These are phyloP conservation scores for Ailurus styani DNA, from an alignment of 2,113 vertebrate species.

Conservation along the genomic window DNA sequence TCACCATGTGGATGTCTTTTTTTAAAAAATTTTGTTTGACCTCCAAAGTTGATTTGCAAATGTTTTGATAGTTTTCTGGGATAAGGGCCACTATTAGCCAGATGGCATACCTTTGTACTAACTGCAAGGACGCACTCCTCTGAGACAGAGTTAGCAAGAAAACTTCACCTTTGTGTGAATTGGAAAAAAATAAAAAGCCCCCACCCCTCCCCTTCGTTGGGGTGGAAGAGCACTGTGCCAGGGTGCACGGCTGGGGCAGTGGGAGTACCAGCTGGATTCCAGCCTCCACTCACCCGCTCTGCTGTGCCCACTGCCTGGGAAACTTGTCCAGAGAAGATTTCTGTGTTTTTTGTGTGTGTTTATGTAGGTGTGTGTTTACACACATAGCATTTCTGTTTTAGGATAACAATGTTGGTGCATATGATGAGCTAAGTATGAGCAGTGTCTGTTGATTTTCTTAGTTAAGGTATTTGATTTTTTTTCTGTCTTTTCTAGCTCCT, in stretches of 20 bases:
- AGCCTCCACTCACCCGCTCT: rapidly evolving
- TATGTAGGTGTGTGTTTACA: neutral
- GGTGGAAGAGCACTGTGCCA: neutral
- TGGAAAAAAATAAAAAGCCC: neutral
- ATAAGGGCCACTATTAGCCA: neutral
- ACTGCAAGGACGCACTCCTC: neutral
- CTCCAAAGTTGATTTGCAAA: neutral
- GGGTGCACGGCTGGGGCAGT: too few relatives aligned
- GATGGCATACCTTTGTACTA: neutral
- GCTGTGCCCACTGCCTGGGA: neutral
- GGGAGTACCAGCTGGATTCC: neutral
- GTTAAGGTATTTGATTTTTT: neutral
- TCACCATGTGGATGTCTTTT: neutral
- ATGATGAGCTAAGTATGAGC: neutral
- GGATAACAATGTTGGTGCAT: neutral
- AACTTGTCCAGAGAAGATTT: neutral
- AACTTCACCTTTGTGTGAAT: neutral
- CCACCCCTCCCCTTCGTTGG: neutral
- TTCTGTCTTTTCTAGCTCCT: neutral
- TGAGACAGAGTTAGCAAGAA: neutral
- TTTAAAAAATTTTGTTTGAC: neutral
- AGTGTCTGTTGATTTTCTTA: neutral
- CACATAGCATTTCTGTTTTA: neutral
- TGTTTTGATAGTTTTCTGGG: neutral
- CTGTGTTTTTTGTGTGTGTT: neutral